Evolutionary conservation across 35 echinoderm and acorn worm species (phyloP).

Genomic region (Apostichopus californicus): DNA sequence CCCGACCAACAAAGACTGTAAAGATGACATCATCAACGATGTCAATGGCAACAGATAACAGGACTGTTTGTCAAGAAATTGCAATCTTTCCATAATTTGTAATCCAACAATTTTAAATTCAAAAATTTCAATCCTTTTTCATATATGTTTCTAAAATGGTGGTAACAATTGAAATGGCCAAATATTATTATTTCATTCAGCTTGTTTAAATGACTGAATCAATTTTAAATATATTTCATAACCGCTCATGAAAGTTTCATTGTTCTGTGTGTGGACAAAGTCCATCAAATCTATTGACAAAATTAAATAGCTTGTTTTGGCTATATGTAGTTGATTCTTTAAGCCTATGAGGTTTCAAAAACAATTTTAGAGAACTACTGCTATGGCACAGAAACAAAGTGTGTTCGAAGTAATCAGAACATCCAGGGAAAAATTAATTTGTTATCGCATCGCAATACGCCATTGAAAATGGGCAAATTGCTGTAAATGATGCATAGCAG

Average conservation of each 20-base stretch:
- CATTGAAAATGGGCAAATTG: too few species aligned
- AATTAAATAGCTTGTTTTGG: too few species aligned
- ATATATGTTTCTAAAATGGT: not conserved
- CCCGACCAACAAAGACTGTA: not conserved
- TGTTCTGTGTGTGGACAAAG: conserved; percentile 2
- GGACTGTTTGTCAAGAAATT: not conserved
- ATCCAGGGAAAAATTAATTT: too few species aligned
- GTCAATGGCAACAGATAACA: conserved; percentile 46
- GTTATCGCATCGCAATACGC: too few species aligned
- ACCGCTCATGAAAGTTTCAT: not conserved
- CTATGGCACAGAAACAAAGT: too few species aligned
- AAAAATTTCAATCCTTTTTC: not conserved
- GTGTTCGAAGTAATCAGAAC: too few species aligned
- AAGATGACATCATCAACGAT: not conserved
- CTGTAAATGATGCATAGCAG: too few species aligned
- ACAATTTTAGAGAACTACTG: too few species aligned
- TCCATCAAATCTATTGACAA: not conserved
- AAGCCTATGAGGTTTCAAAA: too few species aligned
- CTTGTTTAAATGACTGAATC: too few species aligned
- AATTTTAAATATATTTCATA: not conserved
- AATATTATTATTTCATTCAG: not conserved
- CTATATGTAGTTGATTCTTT: too few species aligned
- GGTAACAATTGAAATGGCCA: not conserved
- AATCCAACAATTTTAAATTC: not conserved
- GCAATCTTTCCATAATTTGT: not conserved